Base-by-base conservation (phyloP, 2,113 vertebrate species). In the Merops nubicus region DNA sequence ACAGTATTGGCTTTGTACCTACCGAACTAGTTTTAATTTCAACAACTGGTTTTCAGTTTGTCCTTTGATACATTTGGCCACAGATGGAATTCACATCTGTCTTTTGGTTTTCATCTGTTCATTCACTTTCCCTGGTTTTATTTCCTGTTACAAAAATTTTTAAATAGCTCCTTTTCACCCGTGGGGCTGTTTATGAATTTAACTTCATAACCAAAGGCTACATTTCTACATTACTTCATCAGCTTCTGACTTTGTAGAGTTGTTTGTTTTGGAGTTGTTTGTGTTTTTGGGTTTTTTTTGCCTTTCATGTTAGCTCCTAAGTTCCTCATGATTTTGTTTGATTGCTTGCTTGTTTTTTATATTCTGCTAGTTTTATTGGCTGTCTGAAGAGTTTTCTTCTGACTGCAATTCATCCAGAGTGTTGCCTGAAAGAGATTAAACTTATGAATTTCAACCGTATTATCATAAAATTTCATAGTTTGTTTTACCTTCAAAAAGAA, bases 401-500 rank as follows among this genome's bases (percentile, higher is more conserved):
- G 53, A 76, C 34, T 76, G 29, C 45, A 90, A 93, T 89, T 88
- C 63, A 80, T 74, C 38, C 51, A 84, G 47, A 92, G 43, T 60
- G 92, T 93, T 92, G 38, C 92, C 69, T 72, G 45, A 63, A 68
- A 95, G 72, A 67, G 64, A 91, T 96, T 91, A 96, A 83, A 91
- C 33, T 12, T 45, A 91, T 57, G 51, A 89, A 72, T 59, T 67
- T 88, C 56, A 73, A 47, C 80, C 77, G 54, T 94, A 50, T 74
- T 88, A 91, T 83, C 60, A 67, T 76, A 53, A 94, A 85, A 93
- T 91, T 96, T 96, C 72, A 91, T 70, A 31, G 78, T 81, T 97
- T 97, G 81, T 79, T 96, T 91, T 94, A 70, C 79, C 79, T 95
- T 93, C 87, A 91, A 79, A 89, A 93, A 86, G 74, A 80, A 82